Percentiles rank a stretch among this genome's conserved stretches.
Evolutionary conservation across 2,888 invertebrate species (phyloP).

Genomic region (Zaprionus bogoriensis): DNA sequence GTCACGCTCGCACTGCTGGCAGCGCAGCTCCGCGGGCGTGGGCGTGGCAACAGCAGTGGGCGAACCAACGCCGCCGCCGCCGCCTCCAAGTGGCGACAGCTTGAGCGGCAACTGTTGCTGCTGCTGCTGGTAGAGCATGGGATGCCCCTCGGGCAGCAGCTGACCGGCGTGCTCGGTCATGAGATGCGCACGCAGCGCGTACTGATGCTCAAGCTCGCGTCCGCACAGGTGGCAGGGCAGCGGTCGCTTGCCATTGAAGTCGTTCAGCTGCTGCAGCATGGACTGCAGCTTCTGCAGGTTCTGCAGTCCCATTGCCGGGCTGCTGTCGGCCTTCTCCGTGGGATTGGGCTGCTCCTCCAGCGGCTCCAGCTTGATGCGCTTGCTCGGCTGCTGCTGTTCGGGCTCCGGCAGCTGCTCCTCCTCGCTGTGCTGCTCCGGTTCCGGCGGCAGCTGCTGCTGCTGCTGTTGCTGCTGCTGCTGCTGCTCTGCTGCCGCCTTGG

Average conservation of each 20-base stretch:
- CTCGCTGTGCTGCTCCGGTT: constrained; percentile 7
- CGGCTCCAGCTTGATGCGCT: constrained; percentile 77
- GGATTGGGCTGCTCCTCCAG: constrained; percentile 38
- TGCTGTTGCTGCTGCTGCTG: constrained; percentile 34
- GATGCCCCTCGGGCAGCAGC: constrained; percentile 44
- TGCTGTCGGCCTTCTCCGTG: constrained; percentile 70
- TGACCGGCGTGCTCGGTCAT: constrained; percentile 80
- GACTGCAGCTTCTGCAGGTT: constrained; percentile 94
- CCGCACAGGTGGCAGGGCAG: constrained; percentile 88
- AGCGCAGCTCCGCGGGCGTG: constrained; percentile 66
- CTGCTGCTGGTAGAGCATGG: constrained; percentile 61
- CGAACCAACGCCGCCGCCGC: constrained; percentile 42
- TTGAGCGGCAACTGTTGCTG: constrained; percentile 63
- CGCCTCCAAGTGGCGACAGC: constrained; percentile 70
- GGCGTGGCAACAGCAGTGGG: constrained; percentile 46
- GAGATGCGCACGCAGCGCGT: constrained; percentile 85
- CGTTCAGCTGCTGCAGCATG: constrained; percentile 94
- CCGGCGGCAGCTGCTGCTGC: constrained; percentile 19
- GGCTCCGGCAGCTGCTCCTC: constrained; percentile 18
- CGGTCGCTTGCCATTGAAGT: constrained; percentile 86
- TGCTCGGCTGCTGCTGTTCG: constrained; percentile 56
- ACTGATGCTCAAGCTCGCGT: constrained; percentile 88
- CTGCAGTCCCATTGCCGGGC: constrained; percentile 87
- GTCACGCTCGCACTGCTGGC: constrained; percentile 82
- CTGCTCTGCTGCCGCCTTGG: constrained; percentile 62